Percentiles rank a stretch among this genome's conserved stretches.
phyloP scores from a whole-genome alignment of 2,888 invertebrate species.

The Parnassius glacialis region DNA sequence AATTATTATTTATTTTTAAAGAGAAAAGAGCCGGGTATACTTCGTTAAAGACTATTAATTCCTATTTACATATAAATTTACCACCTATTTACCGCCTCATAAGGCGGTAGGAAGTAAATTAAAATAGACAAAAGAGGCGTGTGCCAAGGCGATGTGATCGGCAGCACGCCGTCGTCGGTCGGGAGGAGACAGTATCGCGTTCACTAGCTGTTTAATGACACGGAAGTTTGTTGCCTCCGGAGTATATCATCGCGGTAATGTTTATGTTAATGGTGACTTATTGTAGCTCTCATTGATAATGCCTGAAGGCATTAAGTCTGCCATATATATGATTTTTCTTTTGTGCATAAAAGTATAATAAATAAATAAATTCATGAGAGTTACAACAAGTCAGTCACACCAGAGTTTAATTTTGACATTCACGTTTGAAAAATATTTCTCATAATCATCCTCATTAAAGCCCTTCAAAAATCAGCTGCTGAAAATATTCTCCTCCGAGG shows the following conservation, averaged over 20 bases:
- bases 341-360: no score
- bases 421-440: no score
- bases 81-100: neutral
- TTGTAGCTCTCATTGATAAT: slow-evolving; percentile 2
- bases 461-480: no score
- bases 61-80: neutral
- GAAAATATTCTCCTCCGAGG: no score
- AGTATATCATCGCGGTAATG: slow-evolving; percentile 47
- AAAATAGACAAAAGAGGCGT: slow-evolving; percentile 33
- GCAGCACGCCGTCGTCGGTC: slow-evolving; percentile 16
- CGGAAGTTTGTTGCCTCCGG: slow-evolving; percentile 52
- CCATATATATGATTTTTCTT: no score
- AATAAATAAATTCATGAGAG: no score
- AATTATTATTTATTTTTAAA: no score
- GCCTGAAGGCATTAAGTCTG: no score
- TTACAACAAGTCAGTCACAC: no score
- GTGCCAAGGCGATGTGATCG: slow-evolving; percentile 33
- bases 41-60: neutral
- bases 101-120: slow-evolving; percentile 24
- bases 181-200: slow-evolving; percentile 13
- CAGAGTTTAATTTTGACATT: no score
- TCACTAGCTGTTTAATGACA: slow-evolving; percentile 52
- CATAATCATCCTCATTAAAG: no score
- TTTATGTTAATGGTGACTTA: slow-evolving; percentile 28
- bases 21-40: no score